These are phyloP conservation scores for Bergia sp. DNA, from an alignment of 92 coral and sea anemone genomes.

Conservation along the genomic window DNA sequence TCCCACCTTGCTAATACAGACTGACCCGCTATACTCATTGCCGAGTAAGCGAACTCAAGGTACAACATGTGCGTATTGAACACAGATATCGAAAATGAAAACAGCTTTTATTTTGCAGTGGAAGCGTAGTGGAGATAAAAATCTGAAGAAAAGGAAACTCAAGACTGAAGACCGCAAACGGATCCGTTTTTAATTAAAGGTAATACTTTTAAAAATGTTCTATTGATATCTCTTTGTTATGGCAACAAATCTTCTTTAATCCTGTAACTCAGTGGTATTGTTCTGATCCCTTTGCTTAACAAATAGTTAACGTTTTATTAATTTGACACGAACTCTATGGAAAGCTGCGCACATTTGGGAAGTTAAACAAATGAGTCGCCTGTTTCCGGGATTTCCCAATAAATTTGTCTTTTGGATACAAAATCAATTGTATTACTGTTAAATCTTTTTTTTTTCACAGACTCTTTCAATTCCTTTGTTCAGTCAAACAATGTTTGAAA, in stretches of 20 bases:
- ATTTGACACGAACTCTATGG: neutral
- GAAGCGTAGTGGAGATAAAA: neutral
- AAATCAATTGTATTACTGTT: no score
- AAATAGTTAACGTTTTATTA: no score
- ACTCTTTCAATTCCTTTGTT: no score
- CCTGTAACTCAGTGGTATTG: neutral
- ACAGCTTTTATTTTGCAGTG: neutral
- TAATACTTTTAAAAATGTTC: no score
- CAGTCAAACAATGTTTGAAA: no score
- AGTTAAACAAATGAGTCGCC: neutral
- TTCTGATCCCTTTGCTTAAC: neutral
- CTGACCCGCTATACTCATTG: neutral
- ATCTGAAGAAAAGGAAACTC: neutral
- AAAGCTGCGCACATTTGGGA: neutral
- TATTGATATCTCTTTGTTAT: no score
- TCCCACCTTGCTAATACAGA: neutral
- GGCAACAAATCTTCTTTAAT: neutral
- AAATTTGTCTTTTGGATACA: neutral
- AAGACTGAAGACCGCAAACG: neutral
- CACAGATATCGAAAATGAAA: no score
- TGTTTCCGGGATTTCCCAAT: neutral
- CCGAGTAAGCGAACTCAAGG: no score
- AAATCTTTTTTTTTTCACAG: no score
- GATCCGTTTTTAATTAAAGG: neutral
- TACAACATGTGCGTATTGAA: neutral